Conservation (phyloP, 2,113 vertebrate species). For the Oryctolagus cuniculus region mOryCun1.1 NC_091443.1:91316501-91317000, state of each 20-base stretch:
- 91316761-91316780: conserved; percentile 14
- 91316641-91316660: conserved; percentile 34
- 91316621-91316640: not conserved
- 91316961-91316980: conserved; percentile 9
- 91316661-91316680: not conserved
- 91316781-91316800: conserved; percentile 40
- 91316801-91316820: not conserved
- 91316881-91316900: not conserved
- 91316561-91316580: not conserved
- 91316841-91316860: not conserved
- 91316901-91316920: not conserved
- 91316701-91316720: not conserved
- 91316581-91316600: not conserved
- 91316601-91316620: conserved; percentile 25
- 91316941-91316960: not conserved
- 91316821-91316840: too few species aligned
- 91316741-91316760: not conserved
- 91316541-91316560: not conserved
- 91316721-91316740: not conserved
- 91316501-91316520: not conserved
- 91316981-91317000: not conserved
- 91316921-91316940: not conserved
- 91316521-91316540: not conserved
- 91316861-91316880: not conserved
- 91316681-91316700: not conserved